phyloP scores from a whole-genome alignment of 2,888 invertebrate species.

The Lithophane ornitopus region DNA sequence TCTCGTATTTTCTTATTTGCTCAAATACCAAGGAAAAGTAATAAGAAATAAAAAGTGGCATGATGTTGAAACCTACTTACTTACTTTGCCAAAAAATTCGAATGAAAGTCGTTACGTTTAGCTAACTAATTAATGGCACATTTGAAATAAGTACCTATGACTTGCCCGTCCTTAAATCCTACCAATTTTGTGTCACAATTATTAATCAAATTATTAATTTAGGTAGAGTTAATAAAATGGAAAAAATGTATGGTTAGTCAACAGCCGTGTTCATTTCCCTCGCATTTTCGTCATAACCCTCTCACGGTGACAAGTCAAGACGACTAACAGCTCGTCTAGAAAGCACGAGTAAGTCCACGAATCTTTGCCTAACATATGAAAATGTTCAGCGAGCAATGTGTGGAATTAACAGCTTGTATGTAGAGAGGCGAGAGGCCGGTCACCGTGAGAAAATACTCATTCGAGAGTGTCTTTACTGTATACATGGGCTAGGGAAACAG shows the following conservation, averaged over 20 bases:
- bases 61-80: not conserved
- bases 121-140: not conserved
- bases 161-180: not conserved
- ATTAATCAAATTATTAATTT: not conserved
- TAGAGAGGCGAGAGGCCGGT: slow-evolving; percentile 67
- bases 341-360: slow-evolving; percentile 54
- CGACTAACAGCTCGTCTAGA: slow-evolving; percentile 50
- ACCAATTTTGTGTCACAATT: not conserved
- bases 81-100: not conserved
- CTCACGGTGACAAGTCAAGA: slow-evolving; percentile 53
- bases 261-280: slow-evolving; percentile 12
- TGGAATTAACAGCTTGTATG: slow-evolving; percentile 69
- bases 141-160: not conserved
- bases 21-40: not conserved
- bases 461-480: slow-evolving; percentile 76
- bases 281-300: slow-evolving; percentile 40
- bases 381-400: slow-evolving; percentile 63
- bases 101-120: not conserved
- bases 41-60: not conserved
- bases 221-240: too few relatives aligned
- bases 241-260: not conserved
- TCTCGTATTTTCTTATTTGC: not conserved
- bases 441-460: slow-evolving; percentile 84
- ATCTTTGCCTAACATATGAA: slow-evolving; percentile 59
- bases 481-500: slow-evolving; percentile 67